phyloP scores from a whole-genome alignment of 2,113 vertebrate genomes.

The Actinemys pallida region DNA sequence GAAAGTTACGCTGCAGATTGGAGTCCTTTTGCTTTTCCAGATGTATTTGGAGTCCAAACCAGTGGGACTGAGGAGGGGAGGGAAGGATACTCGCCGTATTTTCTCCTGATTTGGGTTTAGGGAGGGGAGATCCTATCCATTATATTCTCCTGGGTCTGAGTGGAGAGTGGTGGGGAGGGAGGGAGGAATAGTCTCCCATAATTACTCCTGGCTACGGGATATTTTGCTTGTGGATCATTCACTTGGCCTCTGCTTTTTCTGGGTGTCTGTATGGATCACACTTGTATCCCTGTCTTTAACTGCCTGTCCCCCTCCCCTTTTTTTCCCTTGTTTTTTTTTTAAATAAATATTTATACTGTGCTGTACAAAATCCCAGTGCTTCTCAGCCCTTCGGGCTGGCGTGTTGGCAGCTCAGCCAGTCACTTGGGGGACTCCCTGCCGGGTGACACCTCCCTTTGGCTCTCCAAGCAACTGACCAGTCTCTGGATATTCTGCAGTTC shows the following conservation, averaged over 20 bases:
- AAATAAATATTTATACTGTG: conserved; percentile 90
- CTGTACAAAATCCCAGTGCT: conserved; percentile 87
- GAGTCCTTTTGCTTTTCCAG: not conserved
- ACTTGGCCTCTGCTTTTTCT: not conserved
- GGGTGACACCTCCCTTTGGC: conserved; percentile 89
- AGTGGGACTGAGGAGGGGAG: not conserved
- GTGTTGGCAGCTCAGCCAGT: conserved; percentile 74
- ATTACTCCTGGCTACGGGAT: not conserved
- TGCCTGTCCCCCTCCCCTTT: not conserved
- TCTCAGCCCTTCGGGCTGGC: conserved; percentile 74
- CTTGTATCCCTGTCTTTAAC: not conserved
- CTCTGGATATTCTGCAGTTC: conserved; percentile 99
- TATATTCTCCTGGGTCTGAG: not conserved
- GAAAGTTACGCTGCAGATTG: not conserved
- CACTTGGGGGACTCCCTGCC: conserved; percentile 92
- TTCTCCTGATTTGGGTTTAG: not conserved
- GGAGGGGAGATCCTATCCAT: not conserved
- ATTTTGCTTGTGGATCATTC: no score
- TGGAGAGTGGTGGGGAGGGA: not conserved
- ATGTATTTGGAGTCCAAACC: not conserved
- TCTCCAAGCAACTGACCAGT: conserved; percentile 97
- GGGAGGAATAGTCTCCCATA: not conserved
- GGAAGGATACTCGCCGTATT: not conserved
- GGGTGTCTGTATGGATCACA: accelerated
- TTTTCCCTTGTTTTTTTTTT: conserved; percentile 43